Evolutionary conservation across 2,113 vertebrate species (phyloP), one percentile per base, ranked within the genome.

Genomic region (Agapornis roseicollis): DNA sequence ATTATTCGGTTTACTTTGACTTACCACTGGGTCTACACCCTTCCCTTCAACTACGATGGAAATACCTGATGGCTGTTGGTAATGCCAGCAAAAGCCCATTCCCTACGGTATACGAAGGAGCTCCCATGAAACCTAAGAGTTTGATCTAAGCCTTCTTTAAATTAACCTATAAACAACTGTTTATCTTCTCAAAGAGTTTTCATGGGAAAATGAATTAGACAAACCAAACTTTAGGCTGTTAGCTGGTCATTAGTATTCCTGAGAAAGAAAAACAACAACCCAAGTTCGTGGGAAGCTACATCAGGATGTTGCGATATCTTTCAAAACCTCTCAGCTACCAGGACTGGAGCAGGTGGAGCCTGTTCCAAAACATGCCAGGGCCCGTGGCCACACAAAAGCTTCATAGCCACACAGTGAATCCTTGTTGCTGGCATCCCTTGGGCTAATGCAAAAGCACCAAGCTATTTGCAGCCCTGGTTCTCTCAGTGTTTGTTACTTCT

Each of bases 1-100:
- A 66, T 87, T 92, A 72, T 69, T 85, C 25, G 88, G 11, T 82
- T 90, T 90, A 60, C 22, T 92, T 91, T 86, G 42, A 33, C 15
- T 85, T 53, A 74, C 5, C 33, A 13, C 25, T 72, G 20, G 13
- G n/a, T 68, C n/a, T 39, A 80, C 10, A 78, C 5, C 13, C n/a
- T 88, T 86, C 83, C 55, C 19, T 35, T 74, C 2, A 2, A 17
- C 18, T 35, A 47, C 33, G 46, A 53, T 47, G 87, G 53, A 65
- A 60, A 9, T 23, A 85, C 60, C 14, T 52, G 56, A 39, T 63
- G 24, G 42, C 53, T 69, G 4, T 50, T 44, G 60, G 29, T 27
- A 81, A 53, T 12, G 11, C 4, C 35, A 80, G 31, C 10, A 86
- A 71, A 11, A 88, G 4, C 5, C 16, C 2, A 0, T 39, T 83